Evolutionary conservation across 2,113 vertebrate genomes (phyloP).

Genomic region (Dicaeum eximium): DNA sequence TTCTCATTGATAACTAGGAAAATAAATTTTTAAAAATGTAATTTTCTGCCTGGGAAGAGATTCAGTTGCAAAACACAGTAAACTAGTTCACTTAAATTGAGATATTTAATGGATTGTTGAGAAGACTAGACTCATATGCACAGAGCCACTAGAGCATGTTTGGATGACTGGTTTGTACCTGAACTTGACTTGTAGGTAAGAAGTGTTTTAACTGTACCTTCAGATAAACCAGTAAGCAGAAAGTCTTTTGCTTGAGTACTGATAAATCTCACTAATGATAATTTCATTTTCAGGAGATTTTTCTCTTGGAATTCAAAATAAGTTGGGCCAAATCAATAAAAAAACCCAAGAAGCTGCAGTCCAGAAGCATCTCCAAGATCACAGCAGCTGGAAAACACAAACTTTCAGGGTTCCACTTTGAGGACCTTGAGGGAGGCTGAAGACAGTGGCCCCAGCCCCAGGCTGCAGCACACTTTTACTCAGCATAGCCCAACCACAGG

Average conservation of each 20-base stretch:
- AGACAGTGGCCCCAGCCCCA: not conserved
- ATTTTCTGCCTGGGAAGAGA: not conserved
- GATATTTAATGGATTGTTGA: not conserved
- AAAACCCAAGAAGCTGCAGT: not conserved
- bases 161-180: not conserved
- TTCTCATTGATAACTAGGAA: not conserved
- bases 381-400: not conserved
- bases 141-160: not conserved
- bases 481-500: not conserved
- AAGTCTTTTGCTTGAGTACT: not conserved
- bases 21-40: not conserved
- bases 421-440: not conserved
- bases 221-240: not conserved
- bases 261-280: not conserved
- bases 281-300: not conserved
- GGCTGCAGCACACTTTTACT: not conserved
- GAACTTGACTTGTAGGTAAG: not conserved
- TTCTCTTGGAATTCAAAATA: not conserved
- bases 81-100: not conserved
- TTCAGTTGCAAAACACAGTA: not conserved
- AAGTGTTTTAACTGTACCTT: not conserved
- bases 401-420: fast-evolving
- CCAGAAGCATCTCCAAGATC: not conserved
- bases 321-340: not conserved
- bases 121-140: not conserved